Evolutionary conservation across 2,888 invertebrate species (phyloP).

Genomic region (Apamea monoglypha): DNA sequence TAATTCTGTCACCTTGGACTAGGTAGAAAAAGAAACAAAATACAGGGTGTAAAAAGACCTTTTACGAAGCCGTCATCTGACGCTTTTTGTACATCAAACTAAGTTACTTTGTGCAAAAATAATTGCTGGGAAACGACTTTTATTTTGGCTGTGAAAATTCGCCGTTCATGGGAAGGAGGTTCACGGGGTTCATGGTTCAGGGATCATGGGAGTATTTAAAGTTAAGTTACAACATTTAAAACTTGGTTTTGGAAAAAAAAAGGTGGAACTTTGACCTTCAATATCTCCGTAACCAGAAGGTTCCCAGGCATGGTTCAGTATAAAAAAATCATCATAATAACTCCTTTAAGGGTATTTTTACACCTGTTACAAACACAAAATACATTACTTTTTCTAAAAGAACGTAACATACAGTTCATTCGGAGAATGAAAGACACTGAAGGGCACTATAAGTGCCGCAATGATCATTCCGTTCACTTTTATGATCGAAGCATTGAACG

Average conservation of each 20-base stretch:
- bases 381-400: neutral
- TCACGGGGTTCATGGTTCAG: too few relatives aligned
- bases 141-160: neutral
- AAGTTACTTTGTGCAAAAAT: neutral
- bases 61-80: neutral
- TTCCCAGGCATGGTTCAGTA: neutral
- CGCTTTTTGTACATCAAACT: neutral
- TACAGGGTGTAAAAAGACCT: neutral
- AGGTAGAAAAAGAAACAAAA: neutral
- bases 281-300: neutral
- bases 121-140: neutral
- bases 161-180: too few relatives aligned
- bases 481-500: conserved; percentile 26
- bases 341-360: neutral
- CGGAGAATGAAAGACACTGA: neutral
- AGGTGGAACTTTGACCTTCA: neutral
- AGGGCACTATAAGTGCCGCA: conserved; percentile 27
- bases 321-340: neutral
- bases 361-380: too few relatives aligned
- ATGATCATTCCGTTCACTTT: conserved; percentile 38
- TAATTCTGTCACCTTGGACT: neutral
- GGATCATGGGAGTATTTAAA: neutral
- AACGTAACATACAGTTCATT: neutral
- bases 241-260: neutral
- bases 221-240: neutral